These are phyloP conservation scores for Myotis findleyi DNA, from an alignment of 2,797 vertebrate genomes.

Conservation along the genomic window DNA sequence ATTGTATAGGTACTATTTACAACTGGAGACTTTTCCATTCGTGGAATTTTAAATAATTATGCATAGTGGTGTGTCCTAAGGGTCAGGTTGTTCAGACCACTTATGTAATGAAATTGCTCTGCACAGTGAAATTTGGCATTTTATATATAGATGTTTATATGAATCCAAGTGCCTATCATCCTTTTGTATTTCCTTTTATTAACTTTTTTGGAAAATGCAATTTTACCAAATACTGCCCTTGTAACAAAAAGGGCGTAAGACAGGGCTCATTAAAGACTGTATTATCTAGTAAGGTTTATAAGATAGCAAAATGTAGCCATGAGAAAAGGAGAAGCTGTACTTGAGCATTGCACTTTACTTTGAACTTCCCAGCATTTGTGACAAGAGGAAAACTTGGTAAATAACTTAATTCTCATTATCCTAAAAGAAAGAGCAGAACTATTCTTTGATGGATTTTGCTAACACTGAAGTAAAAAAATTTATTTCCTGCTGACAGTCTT, in stretches of 20 bases:
- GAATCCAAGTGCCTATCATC: not conserved
- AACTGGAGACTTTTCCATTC: not conserved
- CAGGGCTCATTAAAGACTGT: not conserved
- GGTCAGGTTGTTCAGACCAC: not conserved
- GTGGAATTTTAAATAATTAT: constrained; percentile 23
- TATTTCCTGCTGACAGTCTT: constrained; percentile 38
- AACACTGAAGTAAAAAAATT: constrained; percentile 26
- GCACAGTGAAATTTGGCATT: not conserved
- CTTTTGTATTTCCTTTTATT: constrained; percentile 41
- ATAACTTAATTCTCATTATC: not conserved
- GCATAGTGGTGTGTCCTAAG: not conserved
- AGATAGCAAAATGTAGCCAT: not conserved
- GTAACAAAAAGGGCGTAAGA: constrained; percentile 14
- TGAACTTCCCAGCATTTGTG: not conserved
- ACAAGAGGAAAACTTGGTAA: constrained; percentile 39
- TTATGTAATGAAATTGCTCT: not conserved
- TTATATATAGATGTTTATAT: not conserved
- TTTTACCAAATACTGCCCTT: constrained; percentile 15
- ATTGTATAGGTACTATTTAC: not conserved
- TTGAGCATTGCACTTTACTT: not conserved
- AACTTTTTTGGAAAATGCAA: constrained; percentile 28
- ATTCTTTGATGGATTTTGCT: not conserved
- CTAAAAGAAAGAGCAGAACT: constrained; percentile 49
- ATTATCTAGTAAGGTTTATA: not conserved
- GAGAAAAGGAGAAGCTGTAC: not conserved